These are phyloP conservation scores for Calidris pugnax DNA, from an alignment of 2,113 vertebrate genomes.

Conservation along the genomic window DNA sequence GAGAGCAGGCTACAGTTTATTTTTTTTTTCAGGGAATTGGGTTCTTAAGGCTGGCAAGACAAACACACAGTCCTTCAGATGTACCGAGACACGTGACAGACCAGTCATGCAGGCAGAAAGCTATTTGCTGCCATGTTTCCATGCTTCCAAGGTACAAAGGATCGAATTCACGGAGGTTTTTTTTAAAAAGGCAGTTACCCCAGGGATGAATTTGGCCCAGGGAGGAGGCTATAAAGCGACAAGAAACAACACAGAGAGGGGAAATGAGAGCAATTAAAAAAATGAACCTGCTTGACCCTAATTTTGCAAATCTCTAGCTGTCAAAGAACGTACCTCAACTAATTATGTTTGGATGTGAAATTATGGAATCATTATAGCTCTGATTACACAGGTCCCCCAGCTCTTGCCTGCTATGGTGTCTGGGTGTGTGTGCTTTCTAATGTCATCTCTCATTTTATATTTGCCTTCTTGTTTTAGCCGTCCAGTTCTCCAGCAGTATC, in stretches of 20 bases:
- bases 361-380: conserved; percentile 62
- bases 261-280: conserved; percentile 71
- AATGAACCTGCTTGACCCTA: conserved; percentile 65
- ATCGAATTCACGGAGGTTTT: neutral
- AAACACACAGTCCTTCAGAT: neutral
- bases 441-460: neutral
- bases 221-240: conserved; percentile 21
- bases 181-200: neutral
- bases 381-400: conserved; percentile 56
- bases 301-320: conserved; percentile 55
- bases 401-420: conserved; percentile 50
- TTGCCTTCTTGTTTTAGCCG: conserved; percentile 1
- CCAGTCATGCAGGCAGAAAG: conserved; percentile 42
- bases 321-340: conserved; percentile 44
- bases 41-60: conserved; percentile 42
- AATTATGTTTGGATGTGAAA: conserved; percentile 50
- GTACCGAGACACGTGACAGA: neutral
- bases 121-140: conserved; percentile 14
- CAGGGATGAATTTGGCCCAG: conserved; percentile 29
- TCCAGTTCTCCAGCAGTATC: neutral
- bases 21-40: conserved; percentile 10
- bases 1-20: neutral
- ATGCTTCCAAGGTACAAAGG: neutral
- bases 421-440: conserved; percentile 30
- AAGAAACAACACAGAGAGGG: conserved; percentile 37